Evolutionary conservation across 2,113 vertebrate genomes (phyloP), one percentile per base, ranked within the genome.

Genomic region (Tonatia bakeri): DNA sequence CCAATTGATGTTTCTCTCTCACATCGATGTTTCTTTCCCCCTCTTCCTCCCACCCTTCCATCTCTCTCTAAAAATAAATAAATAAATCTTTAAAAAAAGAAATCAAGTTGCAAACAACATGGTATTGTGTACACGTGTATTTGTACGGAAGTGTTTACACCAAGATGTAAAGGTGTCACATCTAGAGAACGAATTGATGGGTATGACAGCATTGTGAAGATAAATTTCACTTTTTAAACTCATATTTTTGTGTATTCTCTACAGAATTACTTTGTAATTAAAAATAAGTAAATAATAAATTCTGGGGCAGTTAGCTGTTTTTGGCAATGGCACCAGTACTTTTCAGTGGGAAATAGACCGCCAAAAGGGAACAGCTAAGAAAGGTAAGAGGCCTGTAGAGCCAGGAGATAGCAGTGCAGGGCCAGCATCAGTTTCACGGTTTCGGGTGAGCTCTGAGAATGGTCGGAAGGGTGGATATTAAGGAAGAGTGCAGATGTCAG

Each of bases 221-320:
- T 38, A 0, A 82, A 43, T 40, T 89, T 83, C 13, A 61, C 26
- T 65, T 90, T 72, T 93, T 65, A 56, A 79, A 67, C 10, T 85
- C 24, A 3, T 14, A n/a, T 69, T 75, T 50, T 87, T 87, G 36
- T 81, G 36, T 70, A 26, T 75, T 80, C 28, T 86, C 38, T 64
- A 82, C 17, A 61, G 40, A 56, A 83, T 79, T 54, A 86, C 17
- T 87, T 87, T 94, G n/a, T 59, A 90, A 94, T 92, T 86, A 77
- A 79, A 79, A 92, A 67, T 67, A 94, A 83, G 43, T 65, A 40
- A 73, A 87, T 33, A 79, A 52, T 73, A 90, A 47, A 40, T 72
- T 75, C 82, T 75, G 56, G 17, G 56, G 64, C n/a, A 81, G 40
- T 40, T 69, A 69, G 31, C 59, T 70, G 36, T 81, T 81, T 88